A percentile compares a stretch with the other conserved stretches of the same genome.
Evolutionary conservation across 2,888 invertebrate species (phyloP).

Genomic region (Apamea epomidion): DNA sequence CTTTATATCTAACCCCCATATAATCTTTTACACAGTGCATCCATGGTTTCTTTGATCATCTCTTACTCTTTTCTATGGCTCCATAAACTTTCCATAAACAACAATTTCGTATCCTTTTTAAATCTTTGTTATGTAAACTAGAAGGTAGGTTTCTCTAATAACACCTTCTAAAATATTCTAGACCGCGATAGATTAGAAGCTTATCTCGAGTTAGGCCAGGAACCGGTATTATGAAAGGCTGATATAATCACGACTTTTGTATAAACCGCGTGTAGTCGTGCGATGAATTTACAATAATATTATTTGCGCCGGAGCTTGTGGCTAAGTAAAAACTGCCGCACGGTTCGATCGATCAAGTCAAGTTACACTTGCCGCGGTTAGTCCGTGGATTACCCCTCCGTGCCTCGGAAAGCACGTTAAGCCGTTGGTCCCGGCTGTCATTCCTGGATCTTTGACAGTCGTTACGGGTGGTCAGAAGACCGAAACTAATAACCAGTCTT

Average conservation of each 20-base stretch:
- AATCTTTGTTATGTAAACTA: not conserved
- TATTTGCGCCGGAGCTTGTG: not conserved
- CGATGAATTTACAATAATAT: conserved; percentile 11
- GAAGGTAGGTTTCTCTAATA: not conserved
- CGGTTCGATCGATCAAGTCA: too few relatives aligned
- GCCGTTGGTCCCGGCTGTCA: too few relatives aligned
- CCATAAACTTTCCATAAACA: not conserved
- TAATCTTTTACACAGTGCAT: not conserved
- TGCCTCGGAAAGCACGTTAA: too few relatives aligned
- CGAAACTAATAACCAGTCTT: too few relatives aligned
- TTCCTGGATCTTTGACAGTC: too few relatives aligned
- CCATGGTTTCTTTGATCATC: not conserved
- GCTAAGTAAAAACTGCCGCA: too few relatives aligned
- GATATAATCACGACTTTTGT: conserved; percentile 34
- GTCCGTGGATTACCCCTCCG: too few relatives aligned
- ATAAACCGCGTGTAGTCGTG: conserved; percentile 29
- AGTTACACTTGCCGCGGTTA: too few relatives aligned
- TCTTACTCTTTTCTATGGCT: not conserved
- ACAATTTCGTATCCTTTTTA: not conserved
- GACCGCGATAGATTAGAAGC: not conserved
- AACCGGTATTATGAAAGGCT: conserved; percentile 34
- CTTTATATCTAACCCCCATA: not conserved
- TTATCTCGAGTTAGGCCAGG: not conserved
- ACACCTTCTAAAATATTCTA: conserved; percentile 9
- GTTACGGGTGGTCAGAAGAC: too few relatives aligned